phyloP scores from a whole-genome alignment of 2,888 invertebrate genomes.

The Drosophila cognata region DNA sequence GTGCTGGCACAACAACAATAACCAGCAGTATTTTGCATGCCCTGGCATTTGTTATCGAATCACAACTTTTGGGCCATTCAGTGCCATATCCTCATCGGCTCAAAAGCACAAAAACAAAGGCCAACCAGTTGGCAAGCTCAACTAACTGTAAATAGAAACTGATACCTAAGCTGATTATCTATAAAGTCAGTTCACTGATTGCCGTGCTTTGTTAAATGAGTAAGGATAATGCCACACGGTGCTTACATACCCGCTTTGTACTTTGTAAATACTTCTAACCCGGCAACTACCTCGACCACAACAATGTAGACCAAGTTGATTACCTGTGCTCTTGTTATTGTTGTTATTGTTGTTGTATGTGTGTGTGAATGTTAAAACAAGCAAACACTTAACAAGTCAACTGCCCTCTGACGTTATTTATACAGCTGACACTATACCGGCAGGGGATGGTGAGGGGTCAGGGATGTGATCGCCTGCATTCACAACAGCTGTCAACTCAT shows the following conservation, averaged over 20 bases:
- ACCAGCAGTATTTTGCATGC: conserved; percentile 21
- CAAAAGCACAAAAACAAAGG: conserved; percentile 46
- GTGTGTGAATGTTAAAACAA: conserved; percentile 38
- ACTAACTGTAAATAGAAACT: conserved; percentile 17
- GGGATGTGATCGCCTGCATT: no score
- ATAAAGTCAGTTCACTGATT: conserved; percentile 21
- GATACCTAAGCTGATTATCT: conserved; percentile 36
- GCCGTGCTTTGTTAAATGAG: conserved; percentile 15
- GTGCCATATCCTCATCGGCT: conserved; percentile 47
- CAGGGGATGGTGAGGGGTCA: neutral
- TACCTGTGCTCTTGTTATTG: conserved; percentile 24
- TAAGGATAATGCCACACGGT: conserved; percentile 21
- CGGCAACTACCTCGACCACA: conserved; percentile 42
- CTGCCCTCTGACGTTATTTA: conserved; percentile 34
- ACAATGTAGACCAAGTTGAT: conserved; percentile 44
- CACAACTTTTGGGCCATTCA: conserved; percentile 39
- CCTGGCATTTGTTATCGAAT: conserved; percentile 45
- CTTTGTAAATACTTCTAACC: conserved; percentile 4
- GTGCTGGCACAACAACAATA: conserved; percentile 4
- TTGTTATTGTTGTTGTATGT: neutral
- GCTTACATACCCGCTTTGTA: neutral
- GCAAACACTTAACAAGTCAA: conserved; percentile 57
- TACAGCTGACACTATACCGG: conserved; percentile 27
- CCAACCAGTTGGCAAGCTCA: conserved; percentile 12
- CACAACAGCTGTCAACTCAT: conserved; percentile 28